phyloP scores from a whole-genome alignment of 2,888 invertebrate genomes.

The Cataglyphis rosenhaueri region DNA sequence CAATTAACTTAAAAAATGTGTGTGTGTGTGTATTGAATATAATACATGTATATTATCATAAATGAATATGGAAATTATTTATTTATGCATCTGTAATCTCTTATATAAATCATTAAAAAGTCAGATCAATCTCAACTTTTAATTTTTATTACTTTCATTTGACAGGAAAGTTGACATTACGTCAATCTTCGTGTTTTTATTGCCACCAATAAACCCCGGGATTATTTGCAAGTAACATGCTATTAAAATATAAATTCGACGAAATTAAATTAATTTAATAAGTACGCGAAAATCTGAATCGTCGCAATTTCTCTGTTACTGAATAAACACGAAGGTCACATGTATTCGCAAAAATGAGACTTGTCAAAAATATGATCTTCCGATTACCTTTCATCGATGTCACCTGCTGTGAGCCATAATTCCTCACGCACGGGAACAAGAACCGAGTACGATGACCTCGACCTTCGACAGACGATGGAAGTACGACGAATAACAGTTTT shows the following conservation, averaged over 20 bases:
- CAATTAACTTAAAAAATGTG: neutral
- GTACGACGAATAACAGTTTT: neutral
- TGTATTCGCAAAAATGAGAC: neutral
- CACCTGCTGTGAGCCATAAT: slow-evolving; percentile 82
- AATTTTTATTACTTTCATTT: neutral
- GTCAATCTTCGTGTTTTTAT: neutral
- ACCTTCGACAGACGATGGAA: slow-evolving; percentile 25
- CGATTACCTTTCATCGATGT: slow-evolving; percentile 80
- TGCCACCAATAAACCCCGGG: neutral
- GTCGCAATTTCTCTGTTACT: neutral
- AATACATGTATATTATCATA: neutral
- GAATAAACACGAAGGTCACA: neutral
- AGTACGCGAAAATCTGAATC: neutral
- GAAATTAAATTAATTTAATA: neutral
- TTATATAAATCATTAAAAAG: neutral
- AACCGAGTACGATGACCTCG: slow-evolving; percentile 20
- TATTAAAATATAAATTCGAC: neutral
- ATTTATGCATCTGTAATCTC: neutral
- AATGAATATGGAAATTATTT: neutral
- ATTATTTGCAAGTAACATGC: neutral
- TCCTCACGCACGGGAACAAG: slow-evolving; percentile 56
- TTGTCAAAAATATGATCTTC: neutral
- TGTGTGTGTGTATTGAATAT: neutral
- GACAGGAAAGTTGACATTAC: neutral
- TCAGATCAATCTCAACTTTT: neutral